Conservation (phyloP, 2,113 vertebrate species). For the Sula dactylatra region DNA sequence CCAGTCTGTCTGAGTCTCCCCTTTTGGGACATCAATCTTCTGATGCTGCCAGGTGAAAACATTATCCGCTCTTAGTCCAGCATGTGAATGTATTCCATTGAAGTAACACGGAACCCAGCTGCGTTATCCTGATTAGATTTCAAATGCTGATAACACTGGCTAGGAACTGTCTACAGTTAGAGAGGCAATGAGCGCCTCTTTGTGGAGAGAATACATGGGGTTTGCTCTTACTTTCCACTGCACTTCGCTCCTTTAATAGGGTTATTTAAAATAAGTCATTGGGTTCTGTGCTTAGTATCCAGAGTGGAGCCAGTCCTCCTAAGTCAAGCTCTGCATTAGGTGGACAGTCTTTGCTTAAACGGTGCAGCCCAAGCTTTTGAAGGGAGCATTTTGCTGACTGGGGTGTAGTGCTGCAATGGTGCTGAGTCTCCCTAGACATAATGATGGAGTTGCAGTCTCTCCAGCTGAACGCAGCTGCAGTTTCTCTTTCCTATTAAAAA, state of each 20-base stretch:
- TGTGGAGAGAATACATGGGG: neutral
- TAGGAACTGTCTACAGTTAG: neutral
- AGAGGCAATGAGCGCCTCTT: neutral
- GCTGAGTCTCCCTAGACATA: neutral
- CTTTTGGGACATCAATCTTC: conserved; percentile 83
- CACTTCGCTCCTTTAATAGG: neutral
- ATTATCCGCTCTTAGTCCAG: conserved; percentile 58
- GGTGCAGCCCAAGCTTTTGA: neutral
- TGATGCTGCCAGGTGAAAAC: conserved; percentile 84
- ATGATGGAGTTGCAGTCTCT: neutral
- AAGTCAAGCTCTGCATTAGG: neutral
- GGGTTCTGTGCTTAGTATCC: neutral
- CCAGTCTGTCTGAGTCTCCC: conserved; percentile 88
- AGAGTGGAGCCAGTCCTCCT: neutral
- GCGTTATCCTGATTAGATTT: neutral
- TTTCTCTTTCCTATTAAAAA: neutral
- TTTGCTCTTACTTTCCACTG: conserved; percentile 39
- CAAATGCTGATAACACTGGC: neutral
- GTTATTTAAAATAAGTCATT: neutral
- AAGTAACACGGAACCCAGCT: neutral
- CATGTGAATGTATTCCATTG: conserved; percentile 67
- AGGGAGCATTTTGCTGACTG: neutral
- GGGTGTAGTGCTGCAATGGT: neutral
- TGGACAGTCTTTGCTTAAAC: neutral
- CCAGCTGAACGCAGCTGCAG: neutral